A percentile compares a stretch with the other conserved stretches of the same genome.
phyloP scores from a whole-genome alignment of 2,113 vertebrate species.

The Notarius quadriscutis region DNA sequence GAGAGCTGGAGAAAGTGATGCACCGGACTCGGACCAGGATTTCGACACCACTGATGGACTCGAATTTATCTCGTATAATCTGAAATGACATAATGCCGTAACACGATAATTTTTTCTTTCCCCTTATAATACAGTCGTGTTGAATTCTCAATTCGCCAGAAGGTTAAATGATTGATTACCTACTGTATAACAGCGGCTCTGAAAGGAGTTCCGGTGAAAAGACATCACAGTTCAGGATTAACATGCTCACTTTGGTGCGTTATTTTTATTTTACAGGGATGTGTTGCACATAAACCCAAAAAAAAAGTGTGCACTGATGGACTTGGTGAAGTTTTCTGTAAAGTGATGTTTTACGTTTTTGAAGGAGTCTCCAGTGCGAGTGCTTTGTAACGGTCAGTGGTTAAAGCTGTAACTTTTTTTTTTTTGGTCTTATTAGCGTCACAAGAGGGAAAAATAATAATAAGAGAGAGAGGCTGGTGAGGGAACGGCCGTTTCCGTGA shows the following conservation, averaged over 20 bases:
- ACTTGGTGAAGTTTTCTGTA: background rate
- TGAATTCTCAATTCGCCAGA: background rate
- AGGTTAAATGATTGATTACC: background rate
- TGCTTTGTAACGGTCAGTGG: background rate
- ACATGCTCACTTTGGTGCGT: background rate
- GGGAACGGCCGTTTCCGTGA: background rate
- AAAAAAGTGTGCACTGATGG: background rate
- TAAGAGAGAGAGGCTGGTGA: background rate
- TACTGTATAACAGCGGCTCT: background rate
- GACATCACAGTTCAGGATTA: background rate
- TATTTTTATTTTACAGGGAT: background rate
- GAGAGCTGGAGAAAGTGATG: background rate
- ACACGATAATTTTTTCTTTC: too few relatives aligned
- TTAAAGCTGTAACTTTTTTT: background rate
- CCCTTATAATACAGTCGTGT: background rate
- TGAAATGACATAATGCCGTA: background rate
- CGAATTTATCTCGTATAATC: background rate
- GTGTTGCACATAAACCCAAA: background rate
- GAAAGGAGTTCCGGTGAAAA: background rate
- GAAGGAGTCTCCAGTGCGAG: background rate
- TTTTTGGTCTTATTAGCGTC: too few relatives aligned
- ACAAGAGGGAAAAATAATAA: too few relatives aligned
- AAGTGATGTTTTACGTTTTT: background rate
- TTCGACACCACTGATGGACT: background rate
- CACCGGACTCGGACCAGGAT: background rate